Percentiles rank a stretch among this genome's conserved stretches.
Evolutionary conservation across 1,140 invertebrate species (phyloP).

Genomic region (Neodiprion lecontei): DNA sequence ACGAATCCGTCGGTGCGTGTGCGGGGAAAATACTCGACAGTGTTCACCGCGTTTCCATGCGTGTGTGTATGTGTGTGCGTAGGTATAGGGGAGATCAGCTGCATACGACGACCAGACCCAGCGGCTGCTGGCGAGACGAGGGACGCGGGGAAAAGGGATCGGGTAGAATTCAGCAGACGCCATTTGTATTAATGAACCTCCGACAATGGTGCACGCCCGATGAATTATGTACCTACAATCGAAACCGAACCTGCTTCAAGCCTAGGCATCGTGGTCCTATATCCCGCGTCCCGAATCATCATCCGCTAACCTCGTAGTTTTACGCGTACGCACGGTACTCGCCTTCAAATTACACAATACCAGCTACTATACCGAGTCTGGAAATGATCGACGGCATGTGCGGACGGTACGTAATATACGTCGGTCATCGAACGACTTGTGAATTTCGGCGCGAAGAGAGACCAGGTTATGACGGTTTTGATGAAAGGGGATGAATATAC

Average conservation of each 20-base stretch:
- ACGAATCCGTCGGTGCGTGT: constrained; percentile 22
- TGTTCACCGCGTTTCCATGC: constrained; percentile 17
- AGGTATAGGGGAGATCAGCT: constrained; percentile 24
- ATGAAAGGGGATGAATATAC: no score
- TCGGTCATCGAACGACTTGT: no score
- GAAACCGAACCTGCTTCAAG: constrained; percentile 42
- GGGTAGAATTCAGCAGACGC: constrained; percentile 60
- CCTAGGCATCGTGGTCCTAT: neutral
- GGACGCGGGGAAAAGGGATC: neutral
- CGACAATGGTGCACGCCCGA: constrained; percentile 60
- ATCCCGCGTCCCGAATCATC: no score
- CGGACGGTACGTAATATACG: no score
- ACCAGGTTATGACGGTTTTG: no score
- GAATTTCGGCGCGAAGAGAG: no score
- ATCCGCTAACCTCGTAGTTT: neutral
- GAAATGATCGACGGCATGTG: no score
- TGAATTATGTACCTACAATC: constrained; percentile 63
- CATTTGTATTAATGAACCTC: constrained; percentile 64
- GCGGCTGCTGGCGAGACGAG: constrained; percentile 18
- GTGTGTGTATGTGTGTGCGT: constrained; percentile 17
- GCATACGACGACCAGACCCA: constrained; percentile 18
- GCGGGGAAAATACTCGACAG: constrained; percentile 22
- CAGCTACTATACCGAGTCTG: no score
- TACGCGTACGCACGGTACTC: neutral
- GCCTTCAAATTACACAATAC: no score